phyloP scores from a whole-genome alignment of 53 echinoderm and acorn worm genomes.

The Holothuria leucospilota region DNA sequence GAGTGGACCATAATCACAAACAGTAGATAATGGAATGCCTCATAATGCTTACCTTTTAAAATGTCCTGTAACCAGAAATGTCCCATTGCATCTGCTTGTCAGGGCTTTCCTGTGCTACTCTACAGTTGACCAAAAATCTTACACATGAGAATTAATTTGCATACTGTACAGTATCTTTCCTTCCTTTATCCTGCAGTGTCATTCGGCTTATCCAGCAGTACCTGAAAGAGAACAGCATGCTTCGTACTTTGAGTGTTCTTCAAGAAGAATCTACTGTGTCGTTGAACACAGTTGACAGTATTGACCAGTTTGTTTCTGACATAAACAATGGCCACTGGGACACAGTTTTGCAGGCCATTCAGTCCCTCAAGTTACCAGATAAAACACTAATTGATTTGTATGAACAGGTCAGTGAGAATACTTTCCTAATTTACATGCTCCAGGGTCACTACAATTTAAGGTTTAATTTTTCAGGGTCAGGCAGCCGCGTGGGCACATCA shows the following conservation, averaged over 20 bases:
- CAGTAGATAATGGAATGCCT: no score
- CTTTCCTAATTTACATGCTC: not conserved
- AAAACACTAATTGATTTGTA: constrained; percentile 97
- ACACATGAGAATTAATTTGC: no score
- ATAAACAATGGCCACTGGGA: constrained; percentile 99
- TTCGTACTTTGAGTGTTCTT: constrained; percentile 74
- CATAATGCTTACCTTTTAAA: no score
- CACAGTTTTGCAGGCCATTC: constrained; percentile 96
- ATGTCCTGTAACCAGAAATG: no score
- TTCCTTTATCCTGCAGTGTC: constrained; percentile 68
- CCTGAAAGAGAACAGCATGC: constrained; percentile 92
- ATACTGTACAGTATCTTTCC: not conserved
- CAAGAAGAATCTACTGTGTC: constrained; percentile 96
- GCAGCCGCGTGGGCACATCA: no score
- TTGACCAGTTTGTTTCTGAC: constrained; percentile 97
- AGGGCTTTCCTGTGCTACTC: no score
- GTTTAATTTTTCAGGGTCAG: no score
- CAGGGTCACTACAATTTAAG: no score
- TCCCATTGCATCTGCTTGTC: no score
- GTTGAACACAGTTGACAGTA: constrained; percentile 98
- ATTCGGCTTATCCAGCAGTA: constrained; percentile 98
- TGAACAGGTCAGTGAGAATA: constrained; percentile 78
- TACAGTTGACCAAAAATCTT: no score
- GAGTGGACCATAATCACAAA: no score
- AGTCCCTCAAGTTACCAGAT: constrained; percentile 96